Base-by-base conservation (phyloP, 1,140 invertebrate species). In the Phocides pigmalion region DNA sequence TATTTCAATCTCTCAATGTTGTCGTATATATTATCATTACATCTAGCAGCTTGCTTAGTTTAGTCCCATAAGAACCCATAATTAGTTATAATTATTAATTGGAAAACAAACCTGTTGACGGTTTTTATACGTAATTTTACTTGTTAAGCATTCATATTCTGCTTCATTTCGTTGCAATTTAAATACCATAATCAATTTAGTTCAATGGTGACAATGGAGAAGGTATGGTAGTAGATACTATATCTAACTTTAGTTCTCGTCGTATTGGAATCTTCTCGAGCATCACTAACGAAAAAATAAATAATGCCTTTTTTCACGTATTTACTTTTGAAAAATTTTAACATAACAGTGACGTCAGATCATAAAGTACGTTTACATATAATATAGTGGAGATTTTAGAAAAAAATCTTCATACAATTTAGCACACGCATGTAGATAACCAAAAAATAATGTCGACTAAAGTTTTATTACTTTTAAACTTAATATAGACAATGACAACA, bases 81-180 rank as follows among this genome's bases (percentile, higher is more conserved):
- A 41, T 32, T 28, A 50, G 22, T 22, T 22, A 47, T 22, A 22
- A 42, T 12, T 17, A 42, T 1, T 22, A 22, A n/a, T 14, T 50
- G 0, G 22, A 47, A 50, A 44, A 39, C 20, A 58, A 28, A 8
- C 53, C 53, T 44, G 9, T 56, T 56, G 39, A 56, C 53, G 53
- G 53, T 28, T 41, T 39, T 8, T 54, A 14, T 41, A 1, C 5
- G 20, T 19, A n/a, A 3, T 16, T 17, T 54, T 41, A 54, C 16
- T 19, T 41, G 20, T 19, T 22, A 54, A 49, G n/a, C n/a, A n/a
- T n/a, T 20, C 12, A 49, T 25, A 49, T 22, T 22, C 11, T 22
- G 51, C 51, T 54, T 54, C 19, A 4, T 54, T 54, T 54, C 8
- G 50, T 54, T 54, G 51, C 51, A 54, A 53, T 25, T 19, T 53